Conservation (phyloP, 2,797 vertebrate genomes). For the Setipinna tenuifilis region DNA sequence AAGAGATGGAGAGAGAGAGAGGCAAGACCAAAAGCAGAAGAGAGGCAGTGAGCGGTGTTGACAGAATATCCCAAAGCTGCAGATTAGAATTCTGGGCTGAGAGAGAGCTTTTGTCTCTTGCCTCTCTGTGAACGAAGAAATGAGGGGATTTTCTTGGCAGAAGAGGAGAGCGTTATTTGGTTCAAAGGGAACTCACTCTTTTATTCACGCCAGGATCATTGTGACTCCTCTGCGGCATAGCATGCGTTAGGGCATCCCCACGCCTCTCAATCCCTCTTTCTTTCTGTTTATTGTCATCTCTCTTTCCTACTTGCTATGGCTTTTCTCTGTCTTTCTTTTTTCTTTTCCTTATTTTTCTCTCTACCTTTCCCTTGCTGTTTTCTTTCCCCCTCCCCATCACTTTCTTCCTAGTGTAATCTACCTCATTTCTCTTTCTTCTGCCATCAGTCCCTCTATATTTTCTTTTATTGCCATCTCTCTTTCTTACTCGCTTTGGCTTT, state of each 20-base stretch:
- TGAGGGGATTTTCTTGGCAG: constrained; percentile 72
- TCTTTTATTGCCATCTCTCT: too few species aligned
- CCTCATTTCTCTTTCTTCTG: too few species aligned
- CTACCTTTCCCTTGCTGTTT: too few species aligned
- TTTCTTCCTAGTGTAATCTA: too few species aligned
- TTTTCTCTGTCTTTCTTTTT: too few species aligned
- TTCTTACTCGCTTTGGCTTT: too few species aligned
- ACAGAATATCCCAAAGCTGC: constrained; percentile 56
- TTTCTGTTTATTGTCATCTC: background rate
- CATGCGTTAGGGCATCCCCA: constrained; percentile 6
- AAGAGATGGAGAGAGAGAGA: constrained; percentile 35
- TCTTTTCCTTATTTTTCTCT: too few species aligned
- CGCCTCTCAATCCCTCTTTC: background rate
- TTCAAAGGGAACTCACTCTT: constrained; percentile 45
- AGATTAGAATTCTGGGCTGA: constrained; percentile 64
- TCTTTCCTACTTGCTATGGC: background rate
- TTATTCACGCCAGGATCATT: constrained; percentile 3
- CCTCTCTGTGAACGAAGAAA: constrained; percentile 58
- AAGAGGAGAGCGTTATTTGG: constrained; percentile 61
- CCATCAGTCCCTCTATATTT: too few species aligned
- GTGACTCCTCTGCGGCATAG: background rate
- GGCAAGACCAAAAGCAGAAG: background rate
- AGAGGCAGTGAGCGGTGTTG: background rate
- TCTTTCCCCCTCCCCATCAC: too few species aligned
- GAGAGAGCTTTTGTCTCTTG: constrained; percentile 56